These are phyloP conservation scores for Molorchus minor DNA, from an alignment of 2,888 invertebrate species.

Conservation along the genomic window DNA sequence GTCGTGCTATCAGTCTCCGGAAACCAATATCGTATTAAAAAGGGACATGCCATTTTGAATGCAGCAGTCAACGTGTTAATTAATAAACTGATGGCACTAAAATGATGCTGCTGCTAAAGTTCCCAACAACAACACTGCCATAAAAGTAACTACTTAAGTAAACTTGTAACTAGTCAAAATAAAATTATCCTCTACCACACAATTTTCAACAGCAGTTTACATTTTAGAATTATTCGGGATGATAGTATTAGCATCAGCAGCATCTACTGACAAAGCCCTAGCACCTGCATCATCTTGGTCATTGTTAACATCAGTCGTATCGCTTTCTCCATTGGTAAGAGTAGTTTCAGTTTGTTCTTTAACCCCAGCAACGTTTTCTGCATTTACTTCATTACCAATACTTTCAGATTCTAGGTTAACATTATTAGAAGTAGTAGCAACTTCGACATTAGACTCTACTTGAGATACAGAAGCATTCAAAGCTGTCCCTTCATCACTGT, in stretches of 20 bases:
- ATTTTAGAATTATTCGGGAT: conserved; percentile 3
- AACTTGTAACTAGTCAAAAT: too few species aligned
- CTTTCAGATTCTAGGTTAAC: not conserved
- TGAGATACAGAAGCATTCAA: conserved; percentile 22
- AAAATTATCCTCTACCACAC: not conserved
- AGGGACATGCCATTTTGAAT: too few species aligned
- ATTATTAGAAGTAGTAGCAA: not conserved
- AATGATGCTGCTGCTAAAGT: too few species aligned
- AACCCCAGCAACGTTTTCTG: not conserved
- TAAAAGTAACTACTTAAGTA: too few species aligned
- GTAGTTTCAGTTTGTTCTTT: not conserved
- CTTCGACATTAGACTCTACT: conserved; percentile 30
- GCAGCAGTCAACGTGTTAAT: too few species aligned
- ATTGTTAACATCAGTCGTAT: not conserved
- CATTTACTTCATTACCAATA: not conserved
- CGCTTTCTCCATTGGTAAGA: not conserved
- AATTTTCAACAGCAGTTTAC: too few species aligned
- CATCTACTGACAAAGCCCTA: not conserved
- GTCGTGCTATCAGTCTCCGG: too few species aligned
- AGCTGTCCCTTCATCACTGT: conserved; percentile 1
- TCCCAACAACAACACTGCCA: too few species aligned
- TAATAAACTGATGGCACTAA: conserved; percentile 4
- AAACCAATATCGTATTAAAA: too few species aligned
- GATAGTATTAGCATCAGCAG: not conserved
- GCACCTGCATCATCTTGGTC: conserved; percentile 2